Evolutionary conservation across 2,888 invertebrate species (phyloP).

Genomic region (Artemia sinica): DNA sequence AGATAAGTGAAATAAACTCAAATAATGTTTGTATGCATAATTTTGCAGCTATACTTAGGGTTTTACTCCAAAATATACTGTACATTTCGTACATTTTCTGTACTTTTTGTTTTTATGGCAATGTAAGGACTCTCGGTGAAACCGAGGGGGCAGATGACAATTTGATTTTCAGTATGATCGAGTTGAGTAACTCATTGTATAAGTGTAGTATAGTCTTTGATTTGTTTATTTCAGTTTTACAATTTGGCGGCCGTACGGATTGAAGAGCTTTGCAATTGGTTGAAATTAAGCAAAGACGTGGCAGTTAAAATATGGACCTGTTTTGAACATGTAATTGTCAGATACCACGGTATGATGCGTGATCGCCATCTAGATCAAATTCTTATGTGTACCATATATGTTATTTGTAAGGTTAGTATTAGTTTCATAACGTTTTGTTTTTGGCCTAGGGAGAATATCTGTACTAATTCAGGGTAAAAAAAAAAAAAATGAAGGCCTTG

Average conservation of each 20-base stretch:
- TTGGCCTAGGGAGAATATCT: conserved; percentile 19
- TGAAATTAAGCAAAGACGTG: conserved; percentile 48
- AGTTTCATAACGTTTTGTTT: conserved; percentile 6
- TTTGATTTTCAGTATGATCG: neutral
- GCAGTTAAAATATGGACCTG: conserved; percentile 87
- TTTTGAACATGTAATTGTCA: conserved; percentile 70
- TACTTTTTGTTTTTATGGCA: no score
- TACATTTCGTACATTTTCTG: no score
- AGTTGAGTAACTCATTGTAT: conserved; percentile 27
- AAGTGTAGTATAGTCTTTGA: conserved; percentile 26
- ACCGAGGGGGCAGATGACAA: no score
- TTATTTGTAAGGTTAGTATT: conserved; percentile 58
- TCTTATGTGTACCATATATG: conserved; percentile 92
- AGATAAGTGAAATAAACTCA: no score
- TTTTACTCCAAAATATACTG: no score
- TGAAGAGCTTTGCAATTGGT: conserved; percentile 66
- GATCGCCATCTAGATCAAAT: conserved; percentile 94
- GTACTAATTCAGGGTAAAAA: neutral
- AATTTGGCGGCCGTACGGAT: conserved; percentile 78
- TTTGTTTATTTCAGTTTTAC: conserved; percentile 54
- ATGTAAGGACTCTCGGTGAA: no score
- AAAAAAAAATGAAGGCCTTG: neutral
- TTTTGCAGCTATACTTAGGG: no score
- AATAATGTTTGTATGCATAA: no score
- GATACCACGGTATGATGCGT: conserved; percentile 59